Evolutionary conservation across 2,797 vertebrate species (phyloP).

Genomic region (Gymnodraco acuticeps): DNA sequence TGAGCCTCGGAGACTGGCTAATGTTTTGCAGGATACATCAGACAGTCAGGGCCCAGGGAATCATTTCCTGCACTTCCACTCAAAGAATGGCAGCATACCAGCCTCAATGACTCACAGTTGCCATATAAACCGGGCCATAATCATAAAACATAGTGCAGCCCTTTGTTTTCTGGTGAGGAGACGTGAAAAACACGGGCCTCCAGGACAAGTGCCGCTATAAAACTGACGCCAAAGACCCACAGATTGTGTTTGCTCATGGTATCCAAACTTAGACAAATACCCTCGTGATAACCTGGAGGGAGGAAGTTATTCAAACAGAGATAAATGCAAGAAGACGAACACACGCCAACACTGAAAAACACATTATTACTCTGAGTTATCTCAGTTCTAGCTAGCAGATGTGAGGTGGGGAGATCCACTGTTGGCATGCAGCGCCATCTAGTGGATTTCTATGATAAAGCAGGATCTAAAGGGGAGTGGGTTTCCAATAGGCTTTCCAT

Average conservation of each 20-base stretch:
- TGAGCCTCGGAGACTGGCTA: slow-evolving; percentile 47
- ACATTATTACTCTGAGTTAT: not conserved
- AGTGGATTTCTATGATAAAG: slow-evolving; percentile 25
- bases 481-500: too few relatives aligned
- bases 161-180: slow-evolving; percentile 4
- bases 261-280: not conserved
- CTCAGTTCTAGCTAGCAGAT: not conserved
- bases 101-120: slow-evolving; percentile 62
- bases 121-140: slow-evolving; percentile 57
- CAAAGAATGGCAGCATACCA: slow-evolving; percentile 50
- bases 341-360: not conserved
- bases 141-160: slow-evolving; percentile 58
- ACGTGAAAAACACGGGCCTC: not conserved
- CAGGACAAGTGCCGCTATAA: slow-evolving; percentile 12
- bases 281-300: too few relatives aligned
- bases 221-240: not conserved
- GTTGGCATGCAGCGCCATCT: slow-evolving; percentile 39
- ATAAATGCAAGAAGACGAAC: too few relatives aligned
- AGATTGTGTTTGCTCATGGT: not conserved
- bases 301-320: not conserved
- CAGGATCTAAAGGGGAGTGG: not conserved
- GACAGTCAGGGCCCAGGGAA: slow-evolving; percentile 52
- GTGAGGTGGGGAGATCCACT: not conserved
- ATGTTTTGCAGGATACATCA: slow-evolving; percentile 67
- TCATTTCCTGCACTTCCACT: slow-evolving; percentile 64